These are phyloP conservation scores for Anisognathus igniventris DNA, from an alignment of 2,797 vertebrate species.

Conservation along the genomic window DNA sequence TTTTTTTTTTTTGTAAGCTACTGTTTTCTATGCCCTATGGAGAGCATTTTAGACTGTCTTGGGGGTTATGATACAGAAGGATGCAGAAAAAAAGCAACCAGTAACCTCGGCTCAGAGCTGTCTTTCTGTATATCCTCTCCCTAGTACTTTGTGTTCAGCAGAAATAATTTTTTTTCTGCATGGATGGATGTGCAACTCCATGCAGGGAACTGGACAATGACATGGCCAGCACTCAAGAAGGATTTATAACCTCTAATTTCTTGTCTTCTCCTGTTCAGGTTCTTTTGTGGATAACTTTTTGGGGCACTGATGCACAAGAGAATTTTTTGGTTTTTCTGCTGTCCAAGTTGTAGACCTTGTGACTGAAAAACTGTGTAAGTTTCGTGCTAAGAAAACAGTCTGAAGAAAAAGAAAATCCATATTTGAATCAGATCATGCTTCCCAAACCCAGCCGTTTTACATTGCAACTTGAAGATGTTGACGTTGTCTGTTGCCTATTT, in stretches of 20 bases:
- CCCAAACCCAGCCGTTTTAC: not conserved
- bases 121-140: not conserved
- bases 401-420: not conserved
- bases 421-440: not conserved
- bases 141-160: not conserved
- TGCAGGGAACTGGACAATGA: not conserved
- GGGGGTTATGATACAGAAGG: not conserved
- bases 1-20: not conserved
- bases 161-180: not conserved
- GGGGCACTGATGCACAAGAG: not conserved
- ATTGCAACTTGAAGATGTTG: not conserved
- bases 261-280: not conserved
- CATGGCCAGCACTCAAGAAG: not conserved
- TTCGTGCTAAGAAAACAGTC: not conserved
- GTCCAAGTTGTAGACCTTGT: not conserved
- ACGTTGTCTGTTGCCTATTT: not conserved
- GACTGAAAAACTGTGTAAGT: not conserved
- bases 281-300: not conserved
- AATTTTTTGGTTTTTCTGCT: not conserved
- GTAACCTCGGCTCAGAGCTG: not conserved
- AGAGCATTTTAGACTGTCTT: not conserved
- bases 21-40: not conserved
- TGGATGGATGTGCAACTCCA: rapidly evolving
- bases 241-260: not conserved
- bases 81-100: not conserved